Conservation (phyloP, 2,797 vertebrate genomes). For the Momotus momota region DNA sequence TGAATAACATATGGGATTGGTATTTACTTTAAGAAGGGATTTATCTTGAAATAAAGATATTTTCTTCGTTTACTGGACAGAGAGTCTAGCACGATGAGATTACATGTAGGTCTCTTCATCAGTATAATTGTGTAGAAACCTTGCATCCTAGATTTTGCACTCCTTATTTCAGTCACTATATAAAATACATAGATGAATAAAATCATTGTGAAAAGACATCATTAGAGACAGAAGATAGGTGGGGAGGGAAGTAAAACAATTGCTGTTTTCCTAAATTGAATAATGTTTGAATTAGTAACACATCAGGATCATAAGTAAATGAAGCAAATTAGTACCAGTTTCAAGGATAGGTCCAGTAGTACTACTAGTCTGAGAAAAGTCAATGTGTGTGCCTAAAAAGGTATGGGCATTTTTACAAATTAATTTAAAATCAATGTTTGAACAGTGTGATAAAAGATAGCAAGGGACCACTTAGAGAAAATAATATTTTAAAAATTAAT, state of each 20-base stretch:
- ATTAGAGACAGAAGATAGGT: background rate
- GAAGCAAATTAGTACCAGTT: background rate
- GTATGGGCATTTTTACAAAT: background rate
- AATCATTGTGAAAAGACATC: background rate
- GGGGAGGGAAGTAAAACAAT: background rate
- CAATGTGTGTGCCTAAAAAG: background rate
- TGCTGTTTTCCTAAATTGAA: background rate
- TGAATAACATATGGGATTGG: too few species aligned
- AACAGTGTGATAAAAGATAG: background rate
- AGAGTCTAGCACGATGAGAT: background rate
- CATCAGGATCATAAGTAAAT: background rate
- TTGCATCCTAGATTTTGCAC: background rate
- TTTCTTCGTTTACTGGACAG: background rate
- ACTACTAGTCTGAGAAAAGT: background rate
- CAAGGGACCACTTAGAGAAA: background rate
- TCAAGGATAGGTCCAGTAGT: background rate
- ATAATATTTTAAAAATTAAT: constrained; percentile 9
- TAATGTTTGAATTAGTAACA: background rate
- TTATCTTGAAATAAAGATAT: background rate
- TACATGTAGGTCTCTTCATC: background rate
- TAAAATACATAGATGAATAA: background rate
- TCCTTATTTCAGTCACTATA: background rate
- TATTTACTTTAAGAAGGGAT: background rate
- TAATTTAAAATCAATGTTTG: background rate
- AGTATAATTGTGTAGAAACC: background rate